Percentiles rank a stretch among this genome's conserved stretches.
Conservation (phyloP, 2,888 invertebrate genomes). For the Microctonus aethiopoides region DNA sequence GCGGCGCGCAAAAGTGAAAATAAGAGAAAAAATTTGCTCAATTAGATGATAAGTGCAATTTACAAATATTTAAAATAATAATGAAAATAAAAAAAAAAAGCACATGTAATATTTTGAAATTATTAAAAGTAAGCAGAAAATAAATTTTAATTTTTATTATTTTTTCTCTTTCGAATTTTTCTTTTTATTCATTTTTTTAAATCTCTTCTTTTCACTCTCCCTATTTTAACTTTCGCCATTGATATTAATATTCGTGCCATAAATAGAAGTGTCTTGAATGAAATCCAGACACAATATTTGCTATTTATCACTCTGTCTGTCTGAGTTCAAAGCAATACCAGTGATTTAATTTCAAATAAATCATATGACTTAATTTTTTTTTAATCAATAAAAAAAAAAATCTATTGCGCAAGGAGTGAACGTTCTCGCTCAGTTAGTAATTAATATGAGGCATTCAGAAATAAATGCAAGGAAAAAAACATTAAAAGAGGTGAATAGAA, state of each 20-base stretch:
- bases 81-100: neutral
- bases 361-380: neutral
- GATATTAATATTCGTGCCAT: neutral
- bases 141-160: neutral
- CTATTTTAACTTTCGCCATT: too few relatives aligned
- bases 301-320: too few relatives aligned
- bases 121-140: neutral
- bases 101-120: constrained; percentile 1
- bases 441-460: neutral
- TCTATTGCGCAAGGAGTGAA: neutral
- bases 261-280: constrained; percentile 11
- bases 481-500: neutral
- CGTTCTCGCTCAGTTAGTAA: neutral
- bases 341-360: neutral
- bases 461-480: neutral
- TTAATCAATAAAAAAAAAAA: neutral
- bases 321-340: too few relatives aligned
- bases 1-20: constrained; percentile 57
- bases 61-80: constrained; percentile 19
- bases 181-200: neutral
- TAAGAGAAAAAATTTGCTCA: constrained; percentile 53
- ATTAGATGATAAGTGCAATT: constrained; percentile 50
- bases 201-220: neutral
- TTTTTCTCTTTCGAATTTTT: neutral
- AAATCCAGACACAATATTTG: constrained; percentile 21